phyloP scores from a whole-genome alignment of 2,797 vertebrate species.

The Eurystomus glaucurus region DNA sequence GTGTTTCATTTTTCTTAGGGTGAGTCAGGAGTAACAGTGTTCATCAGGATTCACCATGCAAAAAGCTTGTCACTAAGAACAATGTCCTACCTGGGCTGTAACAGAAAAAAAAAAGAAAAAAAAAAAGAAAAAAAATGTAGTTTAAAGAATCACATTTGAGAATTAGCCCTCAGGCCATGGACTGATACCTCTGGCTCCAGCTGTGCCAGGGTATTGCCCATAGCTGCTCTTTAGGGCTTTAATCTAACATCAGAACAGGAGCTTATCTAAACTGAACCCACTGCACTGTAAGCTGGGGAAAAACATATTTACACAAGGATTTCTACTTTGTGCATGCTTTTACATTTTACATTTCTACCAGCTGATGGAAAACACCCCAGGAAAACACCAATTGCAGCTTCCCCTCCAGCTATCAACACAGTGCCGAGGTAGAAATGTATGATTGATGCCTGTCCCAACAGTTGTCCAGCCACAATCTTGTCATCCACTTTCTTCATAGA shows the following conservation, averaged over 20 bases:
- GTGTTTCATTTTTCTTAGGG: background rate
- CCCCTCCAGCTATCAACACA: background rate
- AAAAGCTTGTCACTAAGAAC: background rate
- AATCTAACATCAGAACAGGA: background rate
- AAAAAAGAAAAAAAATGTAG: background rate
- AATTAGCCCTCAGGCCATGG: background rate
- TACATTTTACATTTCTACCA: background rate
- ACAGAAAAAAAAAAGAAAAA: background rate
- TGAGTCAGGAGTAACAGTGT: background rate
- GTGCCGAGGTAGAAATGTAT: background rate
- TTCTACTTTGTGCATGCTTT: background rate
- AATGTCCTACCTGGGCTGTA: background rate
- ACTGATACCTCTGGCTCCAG: background rate
- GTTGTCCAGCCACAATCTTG: background rate
- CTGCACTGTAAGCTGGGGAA: background rate
- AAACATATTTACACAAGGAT: background rate
- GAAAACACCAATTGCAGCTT: background rate
- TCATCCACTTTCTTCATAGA: background rate
- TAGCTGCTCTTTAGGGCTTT: background rate
- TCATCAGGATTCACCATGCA: background rate
- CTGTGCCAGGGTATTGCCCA: background rate
- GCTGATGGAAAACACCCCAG: constrained; percentile 26
- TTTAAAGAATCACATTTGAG: background rate
- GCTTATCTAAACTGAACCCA: background rate
- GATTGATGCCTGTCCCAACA: background rate